These are phyloP conservation scores for Echiichthys vipera DNA, from an alignment of 2,797 vertebrate genomes.

Conservation along the genomic window DNA sequence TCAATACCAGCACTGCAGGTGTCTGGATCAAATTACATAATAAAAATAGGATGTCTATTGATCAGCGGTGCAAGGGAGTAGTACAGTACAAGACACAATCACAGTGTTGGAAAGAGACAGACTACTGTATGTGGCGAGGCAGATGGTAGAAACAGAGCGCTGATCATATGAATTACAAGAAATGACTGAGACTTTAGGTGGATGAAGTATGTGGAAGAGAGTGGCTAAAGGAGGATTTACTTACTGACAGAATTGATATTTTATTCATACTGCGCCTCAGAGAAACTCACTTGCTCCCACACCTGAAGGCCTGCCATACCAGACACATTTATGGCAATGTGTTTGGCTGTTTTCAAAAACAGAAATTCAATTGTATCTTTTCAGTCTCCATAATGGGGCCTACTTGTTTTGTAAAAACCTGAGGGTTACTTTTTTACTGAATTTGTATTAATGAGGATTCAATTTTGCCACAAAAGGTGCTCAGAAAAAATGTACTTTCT, in stretches of 20 bases:
- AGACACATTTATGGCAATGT: constrained; percentile 15
- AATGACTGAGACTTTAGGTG: constrained; percentile 40
- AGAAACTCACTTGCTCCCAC: background rate
- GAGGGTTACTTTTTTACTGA: constrained; percentile 22
- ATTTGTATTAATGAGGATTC: constrained; percentile 35
- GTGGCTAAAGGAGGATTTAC: constrained; percentile 46
- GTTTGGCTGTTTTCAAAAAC: constrained; percentile 13
- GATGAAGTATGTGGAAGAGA: constrained; percentile 29
- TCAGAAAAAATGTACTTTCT: constrained; percentile 16
- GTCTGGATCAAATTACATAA: constrained; percentile 81
- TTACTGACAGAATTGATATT: constrained; percentile 23
- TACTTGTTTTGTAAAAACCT: background rate
- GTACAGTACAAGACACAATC: constrained; percentile 71
- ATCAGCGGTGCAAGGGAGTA: constrained; percentile 65
- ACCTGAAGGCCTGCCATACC: background rate
- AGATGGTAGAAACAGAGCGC: constrained; percentile 39
- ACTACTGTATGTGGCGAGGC: constrained; percentile 35
- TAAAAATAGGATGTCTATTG: constrained; percentile 77
- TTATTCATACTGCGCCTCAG: constrained; percentile 11
- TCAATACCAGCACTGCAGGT: constrained; percentile 74
- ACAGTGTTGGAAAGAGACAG: constrained; percentile 33
- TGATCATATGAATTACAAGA: constrained; percentile 62
- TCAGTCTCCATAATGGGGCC: background rate
- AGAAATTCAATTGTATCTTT: constrained; percentile 6
- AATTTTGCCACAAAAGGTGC: constrained; percentile 15